A percentile compares a stretch with the other conserved stretches of the same genome.
These are phyloP conservation scores for Drosophila nr. medialis DNA, from an alignment of 2,888 invertebrate species.

Conservation along the genomic window DNA sequence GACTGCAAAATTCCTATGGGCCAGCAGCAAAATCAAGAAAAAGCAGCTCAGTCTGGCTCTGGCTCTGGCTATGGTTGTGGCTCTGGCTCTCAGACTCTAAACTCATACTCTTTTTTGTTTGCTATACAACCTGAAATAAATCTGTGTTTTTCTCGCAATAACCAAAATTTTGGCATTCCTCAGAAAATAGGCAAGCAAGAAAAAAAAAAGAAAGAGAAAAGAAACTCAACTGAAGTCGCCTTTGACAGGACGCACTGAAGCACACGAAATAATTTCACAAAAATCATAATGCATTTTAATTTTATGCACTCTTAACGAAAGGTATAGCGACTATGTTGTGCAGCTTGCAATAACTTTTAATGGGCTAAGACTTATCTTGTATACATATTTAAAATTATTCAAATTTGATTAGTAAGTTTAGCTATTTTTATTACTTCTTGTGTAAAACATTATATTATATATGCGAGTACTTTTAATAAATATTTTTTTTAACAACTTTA, in stretches of 20 bases:
- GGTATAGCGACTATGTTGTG: background rate
- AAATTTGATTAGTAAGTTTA: background rate
- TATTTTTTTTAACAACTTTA: background rate
- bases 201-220: background rate
- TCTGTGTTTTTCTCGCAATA: conserved; percentile 27
- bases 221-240: conserved; percentile 38
- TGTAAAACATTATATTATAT: background rate
- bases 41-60: conserved; percentile 48
- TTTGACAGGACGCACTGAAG: conserved; percentile 74
- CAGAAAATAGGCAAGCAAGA: conserved; percentile 20
- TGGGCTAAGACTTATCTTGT: background rate
- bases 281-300: conserved; percentile 60
- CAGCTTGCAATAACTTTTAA: background rate
- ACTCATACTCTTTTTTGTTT: conserved; percentile 12
- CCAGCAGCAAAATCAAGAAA: conserved; percentile 55
- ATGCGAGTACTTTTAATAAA: background rate
- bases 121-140: conserved; percentile 9
- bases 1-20: conserved; percentile 53
- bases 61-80: background rate
- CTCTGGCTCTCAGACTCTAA: background rate
- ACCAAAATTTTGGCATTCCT: conserved; percentile 33
- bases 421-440: background rate
- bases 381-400: background rate
- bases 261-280: conserved; percentile 72
- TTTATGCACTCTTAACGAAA: conserved; percentile 10